Evolutionary conservation across 2,113 vertebrate species (phyloP), one percentile per base, ranked within the genome.

Genomic region (Sigmodon hispidus): DNA sequence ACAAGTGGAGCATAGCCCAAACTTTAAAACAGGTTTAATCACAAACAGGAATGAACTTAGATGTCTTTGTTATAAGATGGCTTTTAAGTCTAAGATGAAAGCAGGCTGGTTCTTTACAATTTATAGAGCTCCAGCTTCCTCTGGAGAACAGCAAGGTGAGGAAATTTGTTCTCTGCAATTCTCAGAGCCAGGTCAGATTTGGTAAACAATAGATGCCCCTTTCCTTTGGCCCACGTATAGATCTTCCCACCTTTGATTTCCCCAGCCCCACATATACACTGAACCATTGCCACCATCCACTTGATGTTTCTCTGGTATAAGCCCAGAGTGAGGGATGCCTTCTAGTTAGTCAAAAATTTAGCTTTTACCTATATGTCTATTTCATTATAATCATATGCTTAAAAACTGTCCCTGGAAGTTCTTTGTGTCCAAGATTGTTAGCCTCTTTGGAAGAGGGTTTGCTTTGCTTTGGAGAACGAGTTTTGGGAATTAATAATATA

Each of bases 341-440:
- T 90, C 79, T 16, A 29, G 19, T 29, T 29, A 77, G 3, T 19
- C 76, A 61, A 77, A 94, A n/a, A 43, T 26, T 83, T 88, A 31
- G 36, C n/a, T 63, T 94, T 87, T 65, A 10, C n/a, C 31, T 50
- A 6, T 34, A 21, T 70, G 24, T 61, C 59, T 72, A 4, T 72
- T 92, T 63, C 45, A 50, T 61, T 83, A 59, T 65, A 55, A 34
- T 45, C 55, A 59, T 61, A 26, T 67, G 26, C 1, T 89, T 10
- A 22, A 72, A 89, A 96, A 81, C 52, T 29, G 65, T 88, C 50
- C 48, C 9, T 80, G 80, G 69, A 95, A 93, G 80, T 16, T 67
- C 40, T 67, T 94, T 72, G 67, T 57, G 15, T 16, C 43, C 55
- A 69, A 65, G 36, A 85, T 73, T 45, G 48, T 73, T 43, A 63